phyloP scores from a whole-genome alignment of 1,140 invertebrate genomes.

The Triops longicaudatus region DNA sequence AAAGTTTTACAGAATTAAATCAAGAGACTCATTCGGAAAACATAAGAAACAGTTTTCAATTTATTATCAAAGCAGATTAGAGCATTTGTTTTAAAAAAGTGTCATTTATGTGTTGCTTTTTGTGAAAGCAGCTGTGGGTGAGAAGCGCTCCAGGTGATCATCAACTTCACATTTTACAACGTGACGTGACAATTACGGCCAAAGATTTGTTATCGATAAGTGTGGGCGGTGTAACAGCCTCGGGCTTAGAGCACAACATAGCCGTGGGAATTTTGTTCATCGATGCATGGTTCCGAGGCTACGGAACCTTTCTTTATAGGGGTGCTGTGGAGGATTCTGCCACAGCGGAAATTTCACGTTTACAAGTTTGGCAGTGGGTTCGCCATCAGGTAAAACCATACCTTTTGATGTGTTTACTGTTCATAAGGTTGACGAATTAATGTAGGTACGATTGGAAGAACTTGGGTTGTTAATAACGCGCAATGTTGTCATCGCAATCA shows the following conservation, averaged over 20 bases:
- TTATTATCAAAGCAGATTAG: no score
- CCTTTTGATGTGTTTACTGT: conserved; percentile 9
- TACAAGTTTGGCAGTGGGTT: conserved; percentile 66
- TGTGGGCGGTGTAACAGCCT: conserved; percentile 48
- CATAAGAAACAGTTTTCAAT: no score
- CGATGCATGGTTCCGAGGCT: conserved; percentile 53
- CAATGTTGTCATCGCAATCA: conserved; percentile 42
- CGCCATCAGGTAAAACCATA: conserved; percentile 46
- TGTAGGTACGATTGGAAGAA: conserved; percentile 37
- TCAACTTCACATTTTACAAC: conserved; percentile 40
- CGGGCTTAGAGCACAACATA: conserved; percentile 55
- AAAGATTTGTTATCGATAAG: conserved; percentile 51
- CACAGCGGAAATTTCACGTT: conserved; percentile 62
- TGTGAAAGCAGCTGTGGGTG: conserved; percentile 43
- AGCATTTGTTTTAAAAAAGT: conserved; percentile 21
- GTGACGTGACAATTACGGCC: conserved; percentile 38
- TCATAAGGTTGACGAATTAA: conserved; percentile 19
- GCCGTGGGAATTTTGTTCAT: conserved; percentile 55
- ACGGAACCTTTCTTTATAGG: conserved; percentile 55
- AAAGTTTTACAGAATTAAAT: no score
- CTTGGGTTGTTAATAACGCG: conserved; percentile 41
- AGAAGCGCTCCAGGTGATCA: conserved; percentile 39
- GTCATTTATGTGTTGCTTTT: conserved; percentile 29
- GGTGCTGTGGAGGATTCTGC: conserved; percentile 62
- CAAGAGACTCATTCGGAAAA: no score